Conservation (phyloP, 2,113 vertebrate species). For the Malurus alboscapulatus region DNA sequence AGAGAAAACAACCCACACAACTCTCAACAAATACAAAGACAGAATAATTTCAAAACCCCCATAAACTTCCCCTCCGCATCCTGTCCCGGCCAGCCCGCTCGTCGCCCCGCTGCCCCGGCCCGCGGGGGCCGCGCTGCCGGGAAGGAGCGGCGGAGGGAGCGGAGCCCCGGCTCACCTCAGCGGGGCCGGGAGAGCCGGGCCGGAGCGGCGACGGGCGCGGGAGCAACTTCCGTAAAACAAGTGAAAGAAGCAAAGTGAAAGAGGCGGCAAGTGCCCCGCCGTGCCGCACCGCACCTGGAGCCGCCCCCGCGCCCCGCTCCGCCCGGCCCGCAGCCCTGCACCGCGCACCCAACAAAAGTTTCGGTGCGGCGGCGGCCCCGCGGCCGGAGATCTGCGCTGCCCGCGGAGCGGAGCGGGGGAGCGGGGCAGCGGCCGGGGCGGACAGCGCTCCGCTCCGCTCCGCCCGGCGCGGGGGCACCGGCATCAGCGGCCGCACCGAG, state of each 20-base stretch:
- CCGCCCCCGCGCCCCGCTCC: conserved; percentile 10
- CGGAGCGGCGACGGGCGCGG: not conserved
- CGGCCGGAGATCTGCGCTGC: not conserved
- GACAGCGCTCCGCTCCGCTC: not conserved
- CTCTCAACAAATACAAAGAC: conserved; percentile 42
- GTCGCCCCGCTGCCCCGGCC: not conserved
- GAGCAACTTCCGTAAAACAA: conserved; percentile 73
- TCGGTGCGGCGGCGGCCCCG: not conserved
- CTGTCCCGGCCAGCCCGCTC: not conserved
- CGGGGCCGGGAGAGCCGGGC: not conserved
- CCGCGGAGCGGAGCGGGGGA: not conserved
- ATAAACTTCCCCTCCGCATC: conserved; percentile 66
- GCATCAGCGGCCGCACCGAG: not conserved
- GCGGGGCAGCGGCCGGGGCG: not conserved
- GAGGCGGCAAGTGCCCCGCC: conserved; percentile 2
- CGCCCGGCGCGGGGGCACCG: not conserved
- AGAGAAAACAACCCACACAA: conserved; percentile 64
- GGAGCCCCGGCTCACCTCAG: not conserved
- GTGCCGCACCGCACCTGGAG: not conserved
- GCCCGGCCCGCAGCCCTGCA: not conserved
- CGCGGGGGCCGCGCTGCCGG: conserved; percentile 4
- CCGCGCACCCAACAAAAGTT: conserved; percentile 14
- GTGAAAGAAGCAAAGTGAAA: conserved; percentile 75
- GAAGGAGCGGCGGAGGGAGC: not conserved
- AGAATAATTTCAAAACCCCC: conserved; percentile 65